A percentile compares a stretch with the other conserved stretches of the same genome.
Evolutionary conservation across 2,797 vertebrate genomes (phyloP).

Genomic region (Prionace glauca): DNA sequence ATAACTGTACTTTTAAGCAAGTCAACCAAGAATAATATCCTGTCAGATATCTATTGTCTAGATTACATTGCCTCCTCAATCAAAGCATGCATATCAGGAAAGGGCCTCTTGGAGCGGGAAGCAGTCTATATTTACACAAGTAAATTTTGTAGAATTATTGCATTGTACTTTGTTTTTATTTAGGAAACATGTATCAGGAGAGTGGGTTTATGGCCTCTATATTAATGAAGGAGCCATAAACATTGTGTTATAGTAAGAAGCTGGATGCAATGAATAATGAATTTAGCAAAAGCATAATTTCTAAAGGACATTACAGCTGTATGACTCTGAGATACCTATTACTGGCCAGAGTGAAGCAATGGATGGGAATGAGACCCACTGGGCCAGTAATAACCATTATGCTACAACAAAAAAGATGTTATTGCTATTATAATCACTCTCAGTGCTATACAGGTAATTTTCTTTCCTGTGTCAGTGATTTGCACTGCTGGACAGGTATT

Average conservation of each 20-base stretch:
- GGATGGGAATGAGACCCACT: not conserved
- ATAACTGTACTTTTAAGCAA: not conserved
- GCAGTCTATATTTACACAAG: not conserved
- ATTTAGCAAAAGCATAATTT: not conserved
- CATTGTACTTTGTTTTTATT: not conserved
- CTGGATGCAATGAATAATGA: not conserved
- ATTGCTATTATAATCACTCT: slow-evolving; percentile 4
- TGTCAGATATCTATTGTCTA: not conserved
- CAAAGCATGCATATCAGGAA: not conserved
- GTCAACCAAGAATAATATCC: not conserved
- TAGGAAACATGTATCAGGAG: not conserved
- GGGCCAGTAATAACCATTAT: not conserved
- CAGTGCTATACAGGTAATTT: not conserved
- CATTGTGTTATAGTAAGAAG: not conserved
- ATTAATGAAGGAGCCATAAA: slow-evolving; percentile 7
- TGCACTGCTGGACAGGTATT: not conserved
- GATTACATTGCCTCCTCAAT: not conserved
- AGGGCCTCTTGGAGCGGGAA: not conserved
- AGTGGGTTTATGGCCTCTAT: not conserved
- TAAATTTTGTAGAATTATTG: not conserved
- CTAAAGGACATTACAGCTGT: not conserved
- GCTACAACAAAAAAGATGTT: not conserved
- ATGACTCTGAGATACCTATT: not conserved
- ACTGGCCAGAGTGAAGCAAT: not conserved
- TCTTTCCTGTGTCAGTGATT: not conserved